Evolutionary conservation across 1,140 invertebrate species (phyloP).

Genomic region (Drosophila kepulauana): DNA sequence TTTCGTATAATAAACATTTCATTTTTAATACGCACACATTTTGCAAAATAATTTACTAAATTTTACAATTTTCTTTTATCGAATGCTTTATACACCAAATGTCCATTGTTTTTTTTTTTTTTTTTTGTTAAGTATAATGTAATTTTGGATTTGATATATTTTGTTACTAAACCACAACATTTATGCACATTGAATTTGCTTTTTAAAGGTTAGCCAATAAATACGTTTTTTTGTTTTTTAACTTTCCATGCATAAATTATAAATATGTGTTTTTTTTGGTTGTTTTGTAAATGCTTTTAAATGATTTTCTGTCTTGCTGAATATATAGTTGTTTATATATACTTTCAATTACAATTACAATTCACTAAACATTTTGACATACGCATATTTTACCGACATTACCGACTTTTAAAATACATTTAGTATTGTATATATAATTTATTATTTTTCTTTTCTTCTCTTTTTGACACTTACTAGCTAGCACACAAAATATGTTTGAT

Average conservation of each 20-base stretch:
- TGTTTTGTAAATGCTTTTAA: slow-evolving; percentile 59
- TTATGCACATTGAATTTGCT: slow-evolving; percentile 75
- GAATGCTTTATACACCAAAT: slow-evolving; percentile 53
- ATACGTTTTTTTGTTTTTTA: slow-evolving; percentile 29
- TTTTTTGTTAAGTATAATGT: slow-evolving; percentile 32
- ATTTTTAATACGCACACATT: slow-evolving; percentile 40
- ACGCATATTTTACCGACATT: slow-evolving; percentile 62
- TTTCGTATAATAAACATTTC: slow-evolving; percentile 65
- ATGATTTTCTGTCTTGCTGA: slow-evolving; percentile 33
- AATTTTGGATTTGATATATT: slow-evolving; percentile 63
- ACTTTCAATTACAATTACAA: slow-evolving; percentile 55
- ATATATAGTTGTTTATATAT: slow-evolving; percentile 42
- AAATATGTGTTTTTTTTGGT: slow-evolving; percentile 48
- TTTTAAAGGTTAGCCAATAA: slow-evolving; percentile 73
- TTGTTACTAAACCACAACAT: slow-evolving; percentile 78
- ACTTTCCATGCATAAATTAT: slow-evolving; percentile 47
- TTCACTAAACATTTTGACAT: slow-evolving; percentile 71
- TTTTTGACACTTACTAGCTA: slow-evolving; percentile 82
- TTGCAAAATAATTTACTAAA: slow-evolving; percentile 61
- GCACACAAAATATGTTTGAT: slow-evolving; percentile 79
- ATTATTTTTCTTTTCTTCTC: slow-evolving; percentile 42
- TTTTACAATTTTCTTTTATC: slow-evolving; percentile 28
- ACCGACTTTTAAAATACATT: slow-evolving; percentile 44
- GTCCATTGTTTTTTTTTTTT: background rate
- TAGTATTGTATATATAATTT: slow-evolving; percentile 57